phyloP scores from a whole-genome alignment of 2,113 vertebrate species.

The Puntigrus tetrazona region DNA sequence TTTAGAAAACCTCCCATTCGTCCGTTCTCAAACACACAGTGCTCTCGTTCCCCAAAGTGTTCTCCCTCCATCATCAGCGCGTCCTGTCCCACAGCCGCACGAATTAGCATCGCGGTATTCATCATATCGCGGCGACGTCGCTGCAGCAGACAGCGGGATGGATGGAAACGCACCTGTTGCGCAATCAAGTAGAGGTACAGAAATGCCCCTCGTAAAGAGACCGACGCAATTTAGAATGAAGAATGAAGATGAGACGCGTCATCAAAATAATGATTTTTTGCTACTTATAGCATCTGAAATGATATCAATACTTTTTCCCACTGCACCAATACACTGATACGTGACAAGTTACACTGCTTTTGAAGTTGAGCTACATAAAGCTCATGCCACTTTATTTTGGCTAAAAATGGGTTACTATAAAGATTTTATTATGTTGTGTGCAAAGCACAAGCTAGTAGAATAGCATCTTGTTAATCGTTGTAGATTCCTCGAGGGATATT shows the following conservation, averaged over 20 bases:
- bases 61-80: neutral
- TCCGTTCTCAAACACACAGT: neutral
- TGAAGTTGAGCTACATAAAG: no score
- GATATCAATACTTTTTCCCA: no score
- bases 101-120: neutral
- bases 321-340: no score
- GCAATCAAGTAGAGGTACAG: neutral
- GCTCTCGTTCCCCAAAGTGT: neutral
- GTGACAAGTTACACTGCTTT: no score
- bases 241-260: neutral
- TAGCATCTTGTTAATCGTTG: no score
- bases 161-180: neutral
- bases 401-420: no score
- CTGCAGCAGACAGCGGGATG: neutral
- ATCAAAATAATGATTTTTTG: no score
- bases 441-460: no score
- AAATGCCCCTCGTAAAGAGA: neutral
- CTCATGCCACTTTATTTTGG: no score
- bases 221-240: neutral
- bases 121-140: neutral
- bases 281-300: no score
- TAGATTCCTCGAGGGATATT: no score
- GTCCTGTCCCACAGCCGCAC: neutral
- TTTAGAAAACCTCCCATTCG: neutral
- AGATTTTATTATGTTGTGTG: no score